Evolutionary conservation across 2,888 invertebrate species (phyloP).

Genomic region (Callinectes sapidus): DNA sequence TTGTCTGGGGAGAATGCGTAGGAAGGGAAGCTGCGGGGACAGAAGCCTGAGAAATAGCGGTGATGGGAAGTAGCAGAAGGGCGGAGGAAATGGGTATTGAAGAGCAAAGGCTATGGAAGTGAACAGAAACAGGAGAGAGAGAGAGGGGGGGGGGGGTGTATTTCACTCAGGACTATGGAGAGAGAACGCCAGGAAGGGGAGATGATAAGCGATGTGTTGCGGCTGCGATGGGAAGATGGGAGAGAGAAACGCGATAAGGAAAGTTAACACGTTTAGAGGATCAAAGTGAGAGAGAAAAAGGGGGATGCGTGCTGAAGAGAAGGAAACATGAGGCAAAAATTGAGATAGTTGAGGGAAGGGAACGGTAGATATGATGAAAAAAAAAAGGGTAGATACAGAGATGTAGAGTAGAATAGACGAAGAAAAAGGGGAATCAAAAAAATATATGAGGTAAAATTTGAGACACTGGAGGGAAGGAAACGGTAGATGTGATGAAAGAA

Average conservation of each 20-base stretch:
- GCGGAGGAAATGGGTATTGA: not conserved
- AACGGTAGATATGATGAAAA: not conserved
- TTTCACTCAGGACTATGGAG: not conserved
- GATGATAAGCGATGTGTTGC: not conserved
- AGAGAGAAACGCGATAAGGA: not conserved
- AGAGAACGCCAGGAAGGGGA: not conserved
- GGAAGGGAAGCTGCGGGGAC: not conserved
- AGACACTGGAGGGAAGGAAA: not conserved
- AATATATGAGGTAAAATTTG: not conserved
- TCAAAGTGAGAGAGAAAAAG: not conserved
- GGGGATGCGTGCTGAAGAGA: not conserved
- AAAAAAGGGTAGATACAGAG: not conserved
- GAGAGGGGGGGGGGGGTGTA: not conserved
- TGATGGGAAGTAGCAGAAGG: not conserved
- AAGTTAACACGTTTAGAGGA: not conserved
- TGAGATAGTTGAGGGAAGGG: not conserved
- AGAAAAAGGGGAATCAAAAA: not conserved
- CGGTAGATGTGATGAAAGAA: not conserved
- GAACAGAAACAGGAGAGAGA: not conserved
- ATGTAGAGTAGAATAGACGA: too few species aligned
- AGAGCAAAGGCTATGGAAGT: not conserved
- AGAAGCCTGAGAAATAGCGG: not conserved
- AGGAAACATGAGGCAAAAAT: not conserved
- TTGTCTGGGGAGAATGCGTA: not conserved
- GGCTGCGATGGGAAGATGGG: not conserved